A percentile compares a stretch with the other conserved stretches of the same genome.
phyloP scores from a whole-genome alignment of 2,797 vertebrate genomes.

The Acrossocheilus wenchowensis region DNA sequence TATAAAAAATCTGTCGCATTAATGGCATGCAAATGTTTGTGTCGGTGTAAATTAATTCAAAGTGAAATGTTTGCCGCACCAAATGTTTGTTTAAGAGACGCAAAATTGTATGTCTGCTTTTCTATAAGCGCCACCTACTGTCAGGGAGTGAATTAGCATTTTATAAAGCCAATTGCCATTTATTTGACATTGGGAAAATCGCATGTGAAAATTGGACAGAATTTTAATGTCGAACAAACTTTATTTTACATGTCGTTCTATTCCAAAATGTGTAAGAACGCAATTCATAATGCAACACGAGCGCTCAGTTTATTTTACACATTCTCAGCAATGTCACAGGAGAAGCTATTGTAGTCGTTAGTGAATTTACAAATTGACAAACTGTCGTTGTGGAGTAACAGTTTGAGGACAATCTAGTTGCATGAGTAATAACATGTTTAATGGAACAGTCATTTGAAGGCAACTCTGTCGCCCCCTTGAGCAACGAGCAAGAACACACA shows the following conservation, averaged over 20 bases:
- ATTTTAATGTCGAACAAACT: background rate
- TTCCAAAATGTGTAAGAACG: no score
- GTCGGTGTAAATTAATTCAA: background rate
- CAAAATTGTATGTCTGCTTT: background rate
- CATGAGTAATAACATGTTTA: background rate
- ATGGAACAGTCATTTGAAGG: background rate
- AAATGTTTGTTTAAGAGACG: background rate
- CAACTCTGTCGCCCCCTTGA: background rate
- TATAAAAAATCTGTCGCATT: background rate
- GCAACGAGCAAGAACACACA: background rate
- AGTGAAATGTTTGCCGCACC: background rate
- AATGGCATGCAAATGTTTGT: background rate
- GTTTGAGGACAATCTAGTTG: background rate
- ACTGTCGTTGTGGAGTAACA: background rate
- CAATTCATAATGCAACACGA: background rate
- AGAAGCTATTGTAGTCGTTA: background rate
- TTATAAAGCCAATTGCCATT: background rate
- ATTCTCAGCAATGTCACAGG: background rate
- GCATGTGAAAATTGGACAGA: background rate
- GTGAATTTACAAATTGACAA: background rate
- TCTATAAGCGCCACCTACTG: background rate
- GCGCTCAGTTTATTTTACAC: background rate
- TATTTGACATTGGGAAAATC: background rate
- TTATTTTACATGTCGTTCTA: background rate
- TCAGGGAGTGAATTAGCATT: background rate